Percentiles rank a stretch among this genome's conserved stretches.
These are phyloP conservation scores for Stenolophus ochropezus DNA, from an alignment of 2,888 invertebrate species.

Conservation along the genomic window DNA sequence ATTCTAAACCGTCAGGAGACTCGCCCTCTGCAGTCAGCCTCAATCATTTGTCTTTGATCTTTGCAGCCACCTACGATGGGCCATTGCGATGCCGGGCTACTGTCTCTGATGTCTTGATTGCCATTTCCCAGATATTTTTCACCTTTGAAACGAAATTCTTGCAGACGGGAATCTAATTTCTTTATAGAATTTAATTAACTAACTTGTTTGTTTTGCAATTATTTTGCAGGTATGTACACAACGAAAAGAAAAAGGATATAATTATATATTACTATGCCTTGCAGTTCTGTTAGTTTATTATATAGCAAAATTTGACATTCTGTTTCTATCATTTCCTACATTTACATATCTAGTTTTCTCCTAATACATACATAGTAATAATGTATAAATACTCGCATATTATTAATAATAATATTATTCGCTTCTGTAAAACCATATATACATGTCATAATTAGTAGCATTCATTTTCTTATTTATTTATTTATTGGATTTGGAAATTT, in stretches of 20 bases:
- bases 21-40: not conserved
- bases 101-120: conserved; percentile 4
- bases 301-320: no score
- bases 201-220: not conserved
- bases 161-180: not conserved
- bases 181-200: not conserved
- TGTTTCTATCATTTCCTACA: no score
- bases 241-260: not conserved
- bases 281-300: no score
- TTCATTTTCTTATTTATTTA: no score
- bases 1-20: conserved; percentile 15
- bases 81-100: not conserved
- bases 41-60: conserved; percentile 55
- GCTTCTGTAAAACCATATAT: no score
- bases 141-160: not conserved
- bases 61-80: not conserved
- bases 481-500: no score
- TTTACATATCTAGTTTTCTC: no score
- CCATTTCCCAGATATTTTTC: not conserved
- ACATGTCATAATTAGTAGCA: no score
- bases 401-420: no score
- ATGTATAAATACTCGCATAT: no score
- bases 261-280: not conserved
- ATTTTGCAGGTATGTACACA: not conserved
- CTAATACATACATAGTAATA: no score